Percentiles rank a stretch among this genome's conserved stretches.
Conservation (phyloP, 2,113 vertebrate genomes). For the Triplophysa rosa region DNA sequence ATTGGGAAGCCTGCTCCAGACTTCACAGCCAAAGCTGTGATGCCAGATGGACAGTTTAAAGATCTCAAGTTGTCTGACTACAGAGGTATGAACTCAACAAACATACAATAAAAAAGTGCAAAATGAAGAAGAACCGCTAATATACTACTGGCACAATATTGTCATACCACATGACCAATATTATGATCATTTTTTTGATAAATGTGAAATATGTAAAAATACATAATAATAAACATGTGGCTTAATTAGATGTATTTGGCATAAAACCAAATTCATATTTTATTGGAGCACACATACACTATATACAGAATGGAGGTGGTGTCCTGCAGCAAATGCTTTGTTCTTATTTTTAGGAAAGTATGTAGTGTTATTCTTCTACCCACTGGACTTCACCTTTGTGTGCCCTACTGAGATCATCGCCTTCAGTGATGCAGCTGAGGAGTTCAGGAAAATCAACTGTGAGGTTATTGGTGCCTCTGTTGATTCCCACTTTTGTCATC, state of each 20-base stretch:
- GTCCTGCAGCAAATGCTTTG: neutral
- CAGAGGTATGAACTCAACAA: conserved; percentile 76
- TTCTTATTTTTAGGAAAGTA: conserved; percentile 82
- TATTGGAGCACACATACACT: neutral
- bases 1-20: conserved; percentile 92
- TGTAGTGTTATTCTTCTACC: conserved; percentile 95
- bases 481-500: conserved; percentile 96
- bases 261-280: neutral
- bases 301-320: neutral
- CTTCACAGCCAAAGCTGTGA: conserved; percentile 91
- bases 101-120: neutral
- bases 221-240: no score
- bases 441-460: conserved; percentile 91
- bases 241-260: no score
- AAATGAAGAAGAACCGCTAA: neutral
- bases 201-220: no score
- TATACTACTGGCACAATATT: neutral
- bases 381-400: conserved; percentile 97
- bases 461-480: conserved; percentile 95
- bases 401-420: conserved; percentile 98
- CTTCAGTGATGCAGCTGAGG: conserved; percentile 89
- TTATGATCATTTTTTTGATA: no score
- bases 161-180: no score
- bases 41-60: conserved; percentile 92
- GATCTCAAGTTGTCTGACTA: conserved; percentile 89